Conservation (phyloP, 2,113 vertebrate genomes). For the Abramis brama region DNA sequence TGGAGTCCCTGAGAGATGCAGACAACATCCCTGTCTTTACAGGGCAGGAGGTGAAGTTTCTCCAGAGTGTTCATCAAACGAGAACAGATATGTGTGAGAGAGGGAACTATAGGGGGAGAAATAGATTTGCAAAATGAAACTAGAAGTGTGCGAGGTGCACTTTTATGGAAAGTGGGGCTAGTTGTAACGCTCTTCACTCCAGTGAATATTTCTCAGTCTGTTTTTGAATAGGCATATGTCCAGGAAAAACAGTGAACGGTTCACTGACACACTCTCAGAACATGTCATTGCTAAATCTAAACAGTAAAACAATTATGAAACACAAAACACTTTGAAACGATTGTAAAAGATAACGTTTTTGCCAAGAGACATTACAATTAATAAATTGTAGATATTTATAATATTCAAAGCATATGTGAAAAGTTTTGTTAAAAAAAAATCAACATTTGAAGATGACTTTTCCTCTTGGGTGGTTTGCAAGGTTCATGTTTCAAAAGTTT, state of each 20-base stretch:
- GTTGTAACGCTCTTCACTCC: not conserved
- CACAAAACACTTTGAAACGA: not conserved
- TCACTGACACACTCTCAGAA: not conserved
- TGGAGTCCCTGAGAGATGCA: conserved; percentile 29
- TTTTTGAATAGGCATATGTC: not conserved
- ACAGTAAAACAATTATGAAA: not conserved
- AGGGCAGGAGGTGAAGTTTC: conserved; percentile 47
- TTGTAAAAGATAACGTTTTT: not conserved
- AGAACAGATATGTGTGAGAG: not conserved
- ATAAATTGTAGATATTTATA: not conserved
- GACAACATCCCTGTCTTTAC: conserved; percentile 48
- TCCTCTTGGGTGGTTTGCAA: not conserved
- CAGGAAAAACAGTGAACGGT: not conserved
- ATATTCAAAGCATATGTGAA: not conserved
- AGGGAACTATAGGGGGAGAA: not conserved
- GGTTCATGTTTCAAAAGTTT: not conserved
- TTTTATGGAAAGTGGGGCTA: not conserved
- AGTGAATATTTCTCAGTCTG: not conserved
- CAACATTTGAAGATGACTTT: not conserved
- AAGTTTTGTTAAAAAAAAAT: too few species aligned
- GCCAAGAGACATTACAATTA: not conserved
- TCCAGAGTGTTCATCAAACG: conserved; percentile 8
- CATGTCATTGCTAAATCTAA: not conserved
- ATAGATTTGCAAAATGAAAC: not conserved
- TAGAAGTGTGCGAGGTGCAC: not conserved